A percentile compares a stretch with the other conserved stretches of the same genome.
Evolutionary conservation across 1,140 invertebrate species (phyloP).

Genomic region (Nixonia krombeini): DNA sequence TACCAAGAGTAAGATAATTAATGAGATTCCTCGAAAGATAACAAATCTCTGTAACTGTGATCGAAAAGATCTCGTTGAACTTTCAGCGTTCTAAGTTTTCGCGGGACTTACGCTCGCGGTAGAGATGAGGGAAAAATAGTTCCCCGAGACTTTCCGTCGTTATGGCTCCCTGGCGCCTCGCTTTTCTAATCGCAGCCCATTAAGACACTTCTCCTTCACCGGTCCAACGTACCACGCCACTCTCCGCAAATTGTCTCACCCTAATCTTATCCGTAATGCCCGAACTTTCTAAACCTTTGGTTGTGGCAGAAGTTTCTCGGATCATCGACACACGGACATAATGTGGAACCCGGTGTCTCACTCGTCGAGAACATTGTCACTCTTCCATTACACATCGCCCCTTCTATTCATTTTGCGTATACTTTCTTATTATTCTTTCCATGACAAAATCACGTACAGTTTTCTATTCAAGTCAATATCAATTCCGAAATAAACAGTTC

Average conservation of each 20-base stretch:
- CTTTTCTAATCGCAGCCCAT: constrained; percentile 68
- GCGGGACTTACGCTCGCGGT: constrained; percentile 25
- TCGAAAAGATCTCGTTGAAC: constrained; percentile 21
- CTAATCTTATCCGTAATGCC: constrained; percentile 64
- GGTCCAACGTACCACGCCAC: constrained; percentile 29
- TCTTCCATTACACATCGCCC: constrained; percentile 17
- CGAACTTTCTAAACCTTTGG: constrained; percentile 64
- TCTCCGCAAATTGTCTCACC: constrained; percentile 63
- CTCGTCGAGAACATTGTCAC: constrained; percentile 30
- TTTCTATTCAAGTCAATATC: too few species aligned
- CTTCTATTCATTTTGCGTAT: constrained; percentile 3
- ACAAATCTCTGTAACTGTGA: constrained; percentile 4
- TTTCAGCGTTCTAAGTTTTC: constrained; percentile 23
- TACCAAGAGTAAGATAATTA: too few species aligned
- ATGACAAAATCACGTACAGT: too few species aligned
- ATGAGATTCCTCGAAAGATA: constrained; percentile 21
- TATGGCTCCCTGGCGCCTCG: constrained; percentile 67
- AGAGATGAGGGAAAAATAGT: constrained; percentile 56
- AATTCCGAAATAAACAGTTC: too few species aligned
- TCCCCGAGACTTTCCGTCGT: constrained; percentile 48
- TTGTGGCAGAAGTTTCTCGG: constrained; percentile 47
- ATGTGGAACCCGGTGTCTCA: constrained; percentile 29
- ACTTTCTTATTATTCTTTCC: too few species aligned
- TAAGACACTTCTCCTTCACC: constrained; percentile 59
- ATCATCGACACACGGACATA: constrained; percentile 41